phyloP scores from a whole-genome alignment of 2,113 vertebrate species.

The Phaethon lepturus region DNA sequence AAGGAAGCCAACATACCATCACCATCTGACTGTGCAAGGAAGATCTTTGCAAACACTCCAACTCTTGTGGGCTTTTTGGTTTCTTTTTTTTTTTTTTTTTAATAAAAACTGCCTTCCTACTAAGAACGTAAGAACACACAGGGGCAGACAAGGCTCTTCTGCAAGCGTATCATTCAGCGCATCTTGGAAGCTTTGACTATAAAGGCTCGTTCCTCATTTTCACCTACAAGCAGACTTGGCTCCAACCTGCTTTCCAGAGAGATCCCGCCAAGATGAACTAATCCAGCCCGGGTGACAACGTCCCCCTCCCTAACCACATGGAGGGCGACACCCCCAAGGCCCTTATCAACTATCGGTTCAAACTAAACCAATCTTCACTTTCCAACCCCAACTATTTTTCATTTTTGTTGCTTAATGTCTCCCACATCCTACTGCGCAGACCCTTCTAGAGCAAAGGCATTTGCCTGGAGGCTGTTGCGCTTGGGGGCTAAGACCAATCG shows the following conservation, averaged over 20 bases:
- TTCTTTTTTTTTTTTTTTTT: background rate
- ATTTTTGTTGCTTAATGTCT: background rate
- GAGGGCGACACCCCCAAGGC: background rate
- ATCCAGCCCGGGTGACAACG: background rate
- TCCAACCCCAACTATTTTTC: background rate
- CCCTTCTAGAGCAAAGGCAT: background rate
- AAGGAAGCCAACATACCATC: background rate
- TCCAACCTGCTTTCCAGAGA: background rate
- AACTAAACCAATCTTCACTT: background rate
- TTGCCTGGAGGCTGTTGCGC: background rate
- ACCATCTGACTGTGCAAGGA: accelerated
- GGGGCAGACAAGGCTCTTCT: no score
- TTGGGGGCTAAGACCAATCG: no score
- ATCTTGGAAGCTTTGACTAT: no score
- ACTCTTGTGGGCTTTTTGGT: background rate
- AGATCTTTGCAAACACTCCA: background rate
- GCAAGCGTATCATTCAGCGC: accelerated
- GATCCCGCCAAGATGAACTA: background rate
- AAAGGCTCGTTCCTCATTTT: background rate
- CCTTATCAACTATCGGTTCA: background rate
- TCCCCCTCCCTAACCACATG: no score
- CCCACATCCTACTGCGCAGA: accelerated
- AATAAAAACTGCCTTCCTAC: background rate
- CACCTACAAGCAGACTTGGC: accelerated
- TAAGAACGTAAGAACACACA: accelerated